Conservation (phyloP, 2,888 invertebrate species). For the Steinernema carpocapsae region DNA sequence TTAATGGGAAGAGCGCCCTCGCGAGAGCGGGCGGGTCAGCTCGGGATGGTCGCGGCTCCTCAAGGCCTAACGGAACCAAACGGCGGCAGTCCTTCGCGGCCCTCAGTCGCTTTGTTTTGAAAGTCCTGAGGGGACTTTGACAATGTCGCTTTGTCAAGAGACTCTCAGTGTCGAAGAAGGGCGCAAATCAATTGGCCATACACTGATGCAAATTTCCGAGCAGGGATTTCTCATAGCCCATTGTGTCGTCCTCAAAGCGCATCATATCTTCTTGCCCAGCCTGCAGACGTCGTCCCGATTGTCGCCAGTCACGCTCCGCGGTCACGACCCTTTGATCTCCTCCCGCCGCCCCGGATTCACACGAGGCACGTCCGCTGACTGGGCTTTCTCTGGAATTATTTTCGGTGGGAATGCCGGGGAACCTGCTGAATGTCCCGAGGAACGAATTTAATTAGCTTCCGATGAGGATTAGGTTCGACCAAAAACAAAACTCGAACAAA, state of each 20-base stretch:
- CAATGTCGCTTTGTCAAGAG: conserved; percentile 33
- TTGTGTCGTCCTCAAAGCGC: conserved; percentile 35
- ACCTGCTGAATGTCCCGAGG: neutral
- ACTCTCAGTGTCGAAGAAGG: conserved; percentile 32
- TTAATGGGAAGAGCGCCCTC: too few relatives aligned
- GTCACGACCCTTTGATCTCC: conserved; percentile 2
- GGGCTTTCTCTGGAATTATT: neutral
- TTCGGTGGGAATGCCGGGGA: conserved; percentile 5
- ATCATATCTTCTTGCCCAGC: conserved; percentile 15
- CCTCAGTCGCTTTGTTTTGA: conserved; percentile 33
- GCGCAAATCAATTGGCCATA: conserved; percentile 34
- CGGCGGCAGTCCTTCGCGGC: neutral
- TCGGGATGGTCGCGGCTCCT: neutral
- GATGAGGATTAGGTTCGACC: too few relatives aligned
- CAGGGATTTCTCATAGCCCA: conserved; percentile 35
- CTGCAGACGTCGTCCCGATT: conserved; percentile 18
- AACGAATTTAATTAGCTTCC: conserved; percentile 9
- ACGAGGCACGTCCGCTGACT: conserved; percentile 5
- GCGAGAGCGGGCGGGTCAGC: too few relatives aligned
- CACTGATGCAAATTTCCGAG: conserved; percentile 35
- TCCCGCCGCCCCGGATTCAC: conserved; percentile 10
- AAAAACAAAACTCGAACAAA: too few relatives aligned
- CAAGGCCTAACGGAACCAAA: neutral
- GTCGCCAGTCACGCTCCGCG: conserved; percentile 6
- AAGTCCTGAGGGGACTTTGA: conserved; percentile 26